Evolutionary conservation across 1,140 invertebrate species (phyloP), one percentile per base, ranked within the genome.

Genomic region (Drosophila sechellia): DNA sequence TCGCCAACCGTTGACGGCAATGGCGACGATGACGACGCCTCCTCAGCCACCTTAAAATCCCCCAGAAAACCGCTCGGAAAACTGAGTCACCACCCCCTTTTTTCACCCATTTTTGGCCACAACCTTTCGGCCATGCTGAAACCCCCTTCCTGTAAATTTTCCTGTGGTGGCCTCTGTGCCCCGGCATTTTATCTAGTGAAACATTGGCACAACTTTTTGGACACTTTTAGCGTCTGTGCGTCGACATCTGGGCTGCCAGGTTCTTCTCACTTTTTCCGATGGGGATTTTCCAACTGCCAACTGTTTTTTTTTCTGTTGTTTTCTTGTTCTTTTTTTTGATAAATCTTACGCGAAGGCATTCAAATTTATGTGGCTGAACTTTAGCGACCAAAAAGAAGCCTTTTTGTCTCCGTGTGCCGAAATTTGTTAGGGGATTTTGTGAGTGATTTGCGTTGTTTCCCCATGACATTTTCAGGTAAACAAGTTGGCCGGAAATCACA

Each of bases 151-250:
- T 15, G 2, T 11, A 59, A 17, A 43, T 34, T 45, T 22, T 42
- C 34, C 45, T 49, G 42, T 13, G 45, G 58, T 37, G 37, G 45
- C 65, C 52, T 49, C 57, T 63, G 64, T 76, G 59, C 73, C 53
- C 66, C 65, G 77, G 65, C 65, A 53, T 74, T 89, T 90, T 90
- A 90, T 89, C 77, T 85, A 90, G 66, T 90, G 69, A 80, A 80
- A 85, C 84, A 85, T 79, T 89, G 70, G 78, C 69, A 56, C 77
- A 84, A 84, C 80, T 84, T 83, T 83, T 79, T 63, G 75, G 79
- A 81, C 79, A 81, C 79, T 81, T 81, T 73, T 58, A 81, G 76
- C 77, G 71, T 50, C 73, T 75, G 43, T 68, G 53, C 63, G 56
- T 55, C 69, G 70, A 69, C 68, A 73, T 61, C 69, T 61, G 68